Evolutionary conservation across 2,113 vertebrate species (phyloP).

Genomic region (Menura novaehollandiae): DNA sequence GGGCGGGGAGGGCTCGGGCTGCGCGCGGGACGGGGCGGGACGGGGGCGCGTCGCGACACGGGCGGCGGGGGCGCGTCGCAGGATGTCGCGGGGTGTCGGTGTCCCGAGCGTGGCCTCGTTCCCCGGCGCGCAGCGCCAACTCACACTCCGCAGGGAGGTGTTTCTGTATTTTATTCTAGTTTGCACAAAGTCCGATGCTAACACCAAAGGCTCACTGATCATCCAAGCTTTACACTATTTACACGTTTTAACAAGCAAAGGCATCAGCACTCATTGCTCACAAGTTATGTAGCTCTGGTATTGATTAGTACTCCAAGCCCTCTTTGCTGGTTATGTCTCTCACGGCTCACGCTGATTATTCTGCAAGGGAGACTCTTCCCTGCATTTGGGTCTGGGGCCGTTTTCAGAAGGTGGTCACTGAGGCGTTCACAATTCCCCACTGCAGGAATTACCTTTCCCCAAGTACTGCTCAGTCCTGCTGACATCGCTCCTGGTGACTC

Average conservation of each 20-base stretch:
- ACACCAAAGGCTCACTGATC: neutral
- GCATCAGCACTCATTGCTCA: too few relatives aligned
- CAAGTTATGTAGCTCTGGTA: fast-evolving
- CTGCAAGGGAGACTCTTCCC: too few relatives aligned
- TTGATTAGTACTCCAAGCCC: neutral
- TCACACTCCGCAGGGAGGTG: too few relatives aligned
- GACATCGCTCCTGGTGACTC: neutral
- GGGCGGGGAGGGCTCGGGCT: neutral
- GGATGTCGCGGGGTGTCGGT: fast-evolving
- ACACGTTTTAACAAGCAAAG: neutral
- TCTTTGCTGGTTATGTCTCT: too few relatives aligned
- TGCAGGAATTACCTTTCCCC: neutral
- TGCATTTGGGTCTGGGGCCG: fast-evolving
- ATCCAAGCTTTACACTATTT: neutral
- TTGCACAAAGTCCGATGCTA: neutral
- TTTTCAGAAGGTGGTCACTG: neutral
- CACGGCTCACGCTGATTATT: neutral
- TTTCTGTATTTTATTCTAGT: too few relatives aligned
- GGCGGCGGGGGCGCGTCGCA: too few relatives aligned
- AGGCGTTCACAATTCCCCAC: neutral
- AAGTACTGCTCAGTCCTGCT: neutral
- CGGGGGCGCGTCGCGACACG: neutral
- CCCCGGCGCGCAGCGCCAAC: fast-evolving
- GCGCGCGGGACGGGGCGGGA: too few relatives aligned
- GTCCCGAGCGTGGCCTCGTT: too few relatives aligned